phyloP scores from a whole-genome alignment of 1,140 invertebrate genomes.

The Heterodera schachtii region DNA sequence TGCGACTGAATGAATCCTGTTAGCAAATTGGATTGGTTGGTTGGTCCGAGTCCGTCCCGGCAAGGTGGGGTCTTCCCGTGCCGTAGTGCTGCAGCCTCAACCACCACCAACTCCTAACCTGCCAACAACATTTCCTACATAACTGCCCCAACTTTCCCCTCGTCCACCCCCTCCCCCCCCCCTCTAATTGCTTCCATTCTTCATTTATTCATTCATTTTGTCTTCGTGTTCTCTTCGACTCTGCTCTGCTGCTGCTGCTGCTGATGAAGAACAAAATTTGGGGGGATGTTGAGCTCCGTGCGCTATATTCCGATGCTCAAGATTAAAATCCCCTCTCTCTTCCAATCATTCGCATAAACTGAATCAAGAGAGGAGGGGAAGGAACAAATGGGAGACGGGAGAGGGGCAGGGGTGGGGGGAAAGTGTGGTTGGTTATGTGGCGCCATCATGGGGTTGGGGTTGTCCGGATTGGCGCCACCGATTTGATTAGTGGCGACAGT shows the following conservation, averaged over 20 bases:
- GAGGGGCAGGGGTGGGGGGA: no score
- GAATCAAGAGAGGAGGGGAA: not conserved
- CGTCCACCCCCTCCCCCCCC: no score
- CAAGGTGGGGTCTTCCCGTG: not conserved
- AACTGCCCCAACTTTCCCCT: conserved; percentile 2
- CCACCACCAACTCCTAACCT: not conserved
- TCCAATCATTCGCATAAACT: not conserved
- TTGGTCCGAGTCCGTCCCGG: not conserved
- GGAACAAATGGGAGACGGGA: not conserved
- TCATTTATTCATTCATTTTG: conserved; percentile 4
- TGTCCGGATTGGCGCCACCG: not conserved
- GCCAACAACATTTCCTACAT: not conserved
- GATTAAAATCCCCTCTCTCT: not conserved
- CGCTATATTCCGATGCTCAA: not conserved
- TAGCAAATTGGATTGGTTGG: no score
- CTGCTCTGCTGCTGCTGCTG: no score
- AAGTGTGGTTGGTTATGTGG: not conserved
- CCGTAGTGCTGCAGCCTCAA: not conserved
- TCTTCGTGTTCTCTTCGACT: not conserved
- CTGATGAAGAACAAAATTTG: no score
- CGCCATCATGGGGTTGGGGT: not conserved
- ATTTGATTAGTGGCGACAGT: not conserved
- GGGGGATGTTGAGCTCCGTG: not conserved
- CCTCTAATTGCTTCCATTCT: not conserved
- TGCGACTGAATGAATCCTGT: no score